phyloP scores from a whole-genome alignment of 2,113 vertebrate genomes.

The Crypturellus undulatus region DNA sequence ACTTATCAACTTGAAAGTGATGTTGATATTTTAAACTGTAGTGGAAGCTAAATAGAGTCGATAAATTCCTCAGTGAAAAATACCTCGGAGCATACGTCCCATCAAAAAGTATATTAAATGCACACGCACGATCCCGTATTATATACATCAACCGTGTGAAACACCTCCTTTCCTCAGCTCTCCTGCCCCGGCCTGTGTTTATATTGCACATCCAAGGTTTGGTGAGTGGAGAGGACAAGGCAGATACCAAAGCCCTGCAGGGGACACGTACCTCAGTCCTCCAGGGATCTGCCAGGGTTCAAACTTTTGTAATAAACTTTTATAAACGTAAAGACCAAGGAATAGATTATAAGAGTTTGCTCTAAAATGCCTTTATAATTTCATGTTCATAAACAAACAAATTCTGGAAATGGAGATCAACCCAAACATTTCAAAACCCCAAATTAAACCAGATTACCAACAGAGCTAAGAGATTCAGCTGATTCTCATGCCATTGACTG shows the following conservation, averaged over 20 bases:
- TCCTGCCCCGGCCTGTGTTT: accelerated
- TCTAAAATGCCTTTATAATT: neutral
- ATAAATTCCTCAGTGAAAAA: constrained; percentile 28
- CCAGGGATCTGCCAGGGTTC: no score
- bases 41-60: neutral
- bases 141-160: neutral
- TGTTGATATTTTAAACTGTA: neutral
- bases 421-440: neutral
- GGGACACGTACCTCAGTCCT: neutral
- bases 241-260: no score
- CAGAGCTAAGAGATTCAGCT: accelerated
- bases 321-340: no score
- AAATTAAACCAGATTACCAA: neutral
- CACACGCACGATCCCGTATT: neutral
- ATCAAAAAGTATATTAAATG: neutral
- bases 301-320: no score
- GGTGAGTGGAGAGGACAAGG: neutral
- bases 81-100: neutral
- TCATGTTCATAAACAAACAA: neutral
- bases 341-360: neutral
- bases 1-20: constrained; percentile 57
- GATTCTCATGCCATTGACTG: neutral
- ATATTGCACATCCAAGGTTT: neutral
- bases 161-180: neutral
- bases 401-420: neutral